Conservation (phyloP, 2,113 vertebrate genomes). For the Brachypteracias leptosomus region DNA sequence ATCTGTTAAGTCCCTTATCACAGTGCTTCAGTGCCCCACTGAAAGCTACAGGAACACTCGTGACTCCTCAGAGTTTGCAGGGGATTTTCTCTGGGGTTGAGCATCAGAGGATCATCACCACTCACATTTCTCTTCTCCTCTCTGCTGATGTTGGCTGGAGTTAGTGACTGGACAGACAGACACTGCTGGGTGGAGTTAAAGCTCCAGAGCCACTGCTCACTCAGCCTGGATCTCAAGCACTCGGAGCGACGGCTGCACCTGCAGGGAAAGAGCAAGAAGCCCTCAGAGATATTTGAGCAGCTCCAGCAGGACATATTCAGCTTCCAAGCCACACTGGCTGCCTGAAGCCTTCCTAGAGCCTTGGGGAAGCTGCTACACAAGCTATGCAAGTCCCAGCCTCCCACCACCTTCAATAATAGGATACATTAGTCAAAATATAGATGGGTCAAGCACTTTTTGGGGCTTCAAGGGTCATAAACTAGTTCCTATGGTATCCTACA, state of each 20-base stretch:
- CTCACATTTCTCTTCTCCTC: constrained; percentile 86
- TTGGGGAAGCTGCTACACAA: background rate
- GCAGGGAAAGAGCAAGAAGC: background rate
- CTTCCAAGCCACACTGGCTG: background rate
- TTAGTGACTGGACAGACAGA: constrained; percentile 79
- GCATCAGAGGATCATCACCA: background rate
- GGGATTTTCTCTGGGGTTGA: background rate
- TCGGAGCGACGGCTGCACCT: constrained; percentile 86
- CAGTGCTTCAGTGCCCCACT: background rate
- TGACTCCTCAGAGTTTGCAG: background rate
- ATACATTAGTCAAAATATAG: background rate
- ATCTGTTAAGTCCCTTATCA: background rate
- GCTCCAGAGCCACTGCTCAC: constrained; percentile 94
- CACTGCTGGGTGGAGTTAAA: constrained; percentile 88
- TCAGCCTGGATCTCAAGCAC: constrained; percentile 77
- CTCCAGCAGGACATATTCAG: background rate
- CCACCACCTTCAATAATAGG: background rate
- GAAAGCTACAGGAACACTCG: background rate
- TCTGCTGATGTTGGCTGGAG: constrained; percentile 90
- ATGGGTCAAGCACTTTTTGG: background rate
- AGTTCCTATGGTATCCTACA: background rate
- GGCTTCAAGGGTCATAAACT: background rate
- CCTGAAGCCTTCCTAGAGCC: background rate
- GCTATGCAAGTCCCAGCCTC: background rate
- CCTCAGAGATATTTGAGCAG: background rate